Percentiles rank a stretch among this genome's conserved stretches.
These are phyloP conservation scores for Electrona antarctica DNA, from an alignment of 2,113 vertebrate genomes.

Conservation along the genomic window DNA sequence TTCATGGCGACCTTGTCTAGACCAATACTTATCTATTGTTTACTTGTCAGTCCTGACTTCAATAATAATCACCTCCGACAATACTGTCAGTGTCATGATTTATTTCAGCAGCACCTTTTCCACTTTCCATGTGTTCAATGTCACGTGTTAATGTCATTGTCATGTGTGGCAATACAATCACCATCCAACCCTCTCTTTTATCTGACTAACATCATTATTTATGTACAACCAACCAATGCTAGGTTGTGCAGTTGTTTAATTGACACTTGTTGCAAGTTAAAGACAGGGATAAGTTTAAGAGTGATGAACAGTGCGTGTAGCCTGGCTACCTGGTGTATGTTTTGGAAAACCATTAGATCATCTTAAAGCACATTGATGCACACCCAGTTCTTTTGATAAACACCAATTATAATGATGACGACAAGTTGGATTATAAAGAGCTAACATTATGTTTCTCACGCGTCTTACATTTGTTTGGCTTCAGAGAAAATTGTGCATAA, in stretches of 20 bases:
- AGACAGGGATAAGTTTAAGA: background rate
- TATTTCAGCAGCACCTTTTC: too few species aligned
- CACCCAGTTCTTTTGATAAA: background rate
- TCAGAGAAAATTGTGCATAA: background rate
- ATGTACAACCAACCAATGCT: background rate
- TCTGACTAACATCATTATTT: too few species aligned
- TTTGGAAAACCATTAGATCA: background rate
- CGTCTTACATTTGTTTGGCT: background rate
- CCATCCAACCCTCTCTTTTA: too few species aligned
- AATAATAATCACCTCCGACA: background rate
- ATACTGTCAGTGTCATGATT: background rate
- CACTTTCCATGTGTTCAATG: background rate
- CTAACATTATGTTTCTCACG: background rate
- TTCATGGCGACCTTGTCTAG: background rate
- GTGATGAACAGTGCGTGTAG: background rate
- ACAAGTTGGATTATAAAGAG: background rate
- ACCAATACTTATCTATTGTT: background rate
- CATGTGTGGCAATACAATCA: background rate
- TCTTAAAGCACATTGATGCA: background rate
- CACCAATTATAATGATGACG: too few species aligned
- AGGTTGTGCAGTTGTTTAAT: background rate
- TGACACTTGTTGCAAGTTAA: background rate
- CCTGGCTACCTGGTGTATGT: background rate
- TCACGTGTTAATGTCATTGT: background rate
- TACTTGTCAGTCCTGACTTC: background rate